Base-by-base conservation (phyloP, 2,888 invertebrate species). In the Melolontha melolontha region DNA sequence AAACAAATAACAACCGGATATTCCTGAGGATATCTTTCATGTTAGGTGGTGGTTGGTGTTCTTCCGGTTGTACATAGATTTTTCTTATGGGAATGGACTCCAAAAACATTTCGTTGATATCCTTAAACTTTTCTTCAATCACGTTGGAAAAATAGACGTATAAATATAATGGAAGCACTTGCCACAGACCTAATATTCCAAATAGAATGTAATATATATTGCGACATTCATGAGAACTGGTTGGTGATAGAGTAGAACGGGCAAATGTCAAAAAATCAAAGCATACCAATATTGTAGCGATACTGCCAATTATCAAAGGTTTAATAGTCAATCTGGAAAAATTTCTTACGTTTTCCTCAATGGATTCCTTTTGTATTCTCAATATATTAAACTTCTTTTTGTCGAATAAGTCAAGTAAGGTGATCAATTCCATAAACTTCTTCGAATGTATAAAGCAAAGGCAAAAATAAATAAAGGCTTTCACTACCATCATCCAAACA, bases 141-240 rank as follows among this genome's bases (percentile, higher is more conserved):
- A 54, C 69, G 5, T 67, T 51, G 7, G 73, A 69, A 63, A 77
- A 75, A 49, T 76, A 76, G 14, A 72, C 66, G 51, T 75, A 77
- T n/a, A 76, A 50, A 16, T 75, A 69, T 14, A 73, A 67, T 0
- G 76, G 77, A 14, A 69, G 12, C 49, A 75, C 44, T 63, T 75
- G 75, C 76, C 76, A 77, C n/a, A 67, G 69, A 8, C 72, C 72
- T 40, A 77, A 63, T 47, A 73, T 50, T 22, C 75, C 74, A 52
- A 77, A 75, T 41, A 74, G 34, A 2, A 29, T n/a, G 16, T 59
- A 59, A 29, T 44, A 59, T n/a, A 42, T 14, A 5, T 14, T 6
- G 22, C 12, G n/a, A 14, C 29, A 29, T 27, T 47, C 29, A 0
- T 47, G 5, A 8, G 29, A 14, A 17, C 29, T 5, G 5, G 29